These are phyloP conservation scores for Keiferia lycopersicella DNA, from an alignment of 2,888 invertebrate species.

Conservation along the genomic window DNA sequence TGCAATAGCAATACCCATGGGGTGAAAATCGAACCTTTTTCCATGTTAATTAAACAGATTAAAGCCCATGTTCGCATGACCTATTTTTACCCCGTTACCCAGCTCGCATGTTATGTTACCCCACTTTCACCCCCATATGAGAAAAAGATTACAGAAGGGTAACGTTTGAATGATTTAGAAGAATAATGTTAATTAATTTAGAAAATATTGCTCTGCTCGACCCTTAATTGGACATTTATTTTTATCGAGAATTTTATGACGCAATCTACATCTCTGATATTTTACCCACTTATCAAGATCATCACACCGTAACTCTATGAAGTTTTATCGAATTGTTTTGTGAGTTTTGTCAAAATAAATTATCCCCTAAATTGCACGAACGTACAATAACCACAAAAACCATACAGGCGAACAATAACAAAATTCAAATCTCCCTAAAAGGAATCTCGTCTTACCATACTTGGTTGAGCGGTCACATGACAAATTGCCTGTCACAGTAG, in stretches of 20 bases:
- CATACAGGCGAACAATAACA: constrained; percentile 63
- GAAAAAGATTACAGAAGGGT: constrained; percentile 38
- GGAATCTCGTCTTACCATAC: constrained; percentile 55
- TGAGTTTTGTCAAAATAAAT: not conserved
- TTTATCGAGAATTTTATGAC: constrained; percentile 22
- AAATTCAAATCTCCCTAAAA: constrained; percentile 61
- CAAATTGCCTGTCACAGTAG: constrained; percentile 72
- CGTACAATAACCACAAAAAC: constrained; percentile 34
- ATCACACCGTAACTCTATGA: no score
- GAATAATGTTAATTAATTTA: constrained; percentile 74
- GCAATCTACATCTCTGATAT: not conserved
- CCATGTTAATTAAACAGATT: constrained; percentile 78
- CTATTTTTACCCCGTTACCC: constrained; percentile 63
- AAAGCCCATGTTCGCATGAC: constrained; percentile 67
- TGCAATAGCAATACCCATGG: constrained; percentile 44
- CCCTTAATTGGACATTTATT: constrained; percentile 57
- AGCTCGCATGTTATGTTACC: constrained; percentile 54
- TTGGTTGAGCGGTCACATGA: constrained; percentile 67
- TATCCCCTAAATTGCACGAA: not conserved
- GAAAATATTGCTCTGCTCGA: constrained; percentile 56
- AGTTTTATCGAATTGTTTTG: no score
- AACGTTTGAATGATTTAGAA: constrained; percentile 65
- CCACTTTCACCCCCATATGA: constrained; percentile 34
- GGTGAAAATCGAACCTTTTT: constrained; percentile 71
- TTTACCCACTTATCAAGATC: no score